These are phyloP conservation scores for Rhaphigaster nebulosa DNA, from an alignment of 2,888 invertebrate species.

Conservation along the genomic window DNA sequence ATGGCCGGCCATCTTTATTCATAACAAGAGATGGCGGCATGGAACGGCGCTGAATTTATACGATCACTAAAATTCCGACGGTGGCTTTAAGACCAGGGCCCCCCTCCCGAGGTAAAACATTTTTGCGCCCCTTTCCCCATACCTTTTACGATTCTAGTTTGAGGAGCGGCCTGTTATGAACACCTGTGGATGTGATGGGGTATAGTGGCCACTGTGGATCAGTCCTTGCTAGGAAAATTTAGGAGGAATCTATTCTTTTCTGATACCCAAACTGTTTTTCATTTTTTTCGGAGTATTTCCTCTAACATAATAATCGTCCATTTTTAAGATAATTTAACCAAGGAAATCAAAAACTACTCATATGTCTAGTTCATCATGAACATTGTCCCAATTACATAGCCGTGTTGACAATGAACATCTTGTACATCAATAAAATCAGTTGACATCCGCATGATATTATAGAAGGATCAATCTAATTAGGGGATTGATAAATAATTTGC, in stretches of 20 bases:
- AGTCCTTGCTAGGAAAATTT: not conserved
- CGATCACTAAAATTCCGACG: constrained; percentile 54
- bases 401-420: too few relatives aligned
- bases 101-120: constrained; percentile 41
- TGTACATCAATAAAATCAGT: too few relatives aligned
- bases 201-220: not conserved
- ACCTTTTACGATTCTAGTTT: constrained; percentile 42
- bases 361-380: too few relatives aligned
- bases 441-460: too few relatives aligned
- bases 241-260: not conserved
- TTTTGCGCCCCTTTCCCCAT: not conserved
- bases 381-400: too few relatives aligned
- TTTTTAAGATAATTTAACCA: too few relatives aligned
- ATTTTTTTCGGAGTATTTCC: too few relatives aligned
- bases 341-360: too few relatives aligned
- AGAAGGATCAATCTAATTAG: too few relatives aligned
- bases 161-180: constrained; percentile 52
- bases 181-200: constrained; percentile 49
- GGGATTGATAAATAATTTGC: too few relatives aligned
- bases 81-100: not conserved
- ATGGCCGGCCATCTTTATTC: constrained; percentile 57
- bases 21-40: constrained; percentile 51
- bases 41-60: constrained; percentile 55
- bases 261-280: not conserved
- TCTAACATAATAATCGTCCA: too few relatives aligned